These are phyloP conservation scores for Macrobrachium rosenbergii DNA, from an alignment of 1,140 invertebrate species.

Conservation along the genomic window DNA sequence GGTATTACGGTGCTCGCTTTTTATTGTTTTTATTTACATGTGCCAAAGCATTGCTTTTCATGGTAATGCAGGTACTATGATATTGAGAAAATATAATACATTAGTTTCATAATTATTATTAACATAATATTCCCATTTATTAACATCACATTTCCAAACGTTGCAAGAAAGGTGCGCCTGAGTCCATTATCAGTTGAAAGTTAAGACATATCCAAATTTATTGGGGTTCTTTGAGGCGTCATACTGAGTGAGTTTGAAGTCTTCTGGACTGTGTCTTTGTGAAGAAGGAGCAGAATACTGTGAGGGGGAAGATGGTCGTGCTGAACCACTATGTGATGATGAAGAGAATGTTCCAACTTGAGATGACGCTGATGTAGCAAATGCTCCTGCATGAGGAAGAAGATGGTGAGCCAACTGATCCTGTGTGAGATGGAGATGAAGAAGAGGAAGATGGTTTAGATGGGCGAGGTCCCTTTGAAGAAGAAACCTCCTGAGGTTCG, in stretches of 20 bases:
- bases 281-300: not conserved
- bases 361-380: constrained; percentile 5
- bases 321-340: not conserved
- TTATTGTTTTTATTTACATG: no score
- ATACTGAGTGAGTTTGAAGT: constrained; percentile 35
- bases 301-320: not conserved
- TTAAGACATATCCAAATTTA: constrained; percentile 26
- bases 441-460: constrained; percentile 44
- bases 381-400: constrained; percentile 24
- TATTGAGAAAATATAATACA: no score
- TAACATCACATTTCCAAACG: no score
- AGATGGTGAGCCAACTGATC: constrained; percentile 22
- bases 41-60: no score
- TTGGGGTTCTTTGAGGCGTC: constrained; percentile 26
- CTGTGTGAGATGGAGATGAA: constrained; percentile 43
- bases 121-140: no score
- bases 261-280: not conserved
- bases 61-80: no score
- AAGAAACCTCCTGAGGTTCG: constrained; percentile 43
- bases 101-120: no score
- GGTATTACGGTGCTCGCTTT: no score
- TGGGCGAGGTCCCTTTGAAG: constrained; percentile 43
- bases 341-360: not conserved
- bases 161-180: not conserved
- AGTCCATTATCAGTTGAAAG: not conserved